These are phyloP conservation scores for Lichenostomus cassidix DNA, from an alignment of 2,113 vertebrate genomes.

Conservation along the genomic window DNA sequence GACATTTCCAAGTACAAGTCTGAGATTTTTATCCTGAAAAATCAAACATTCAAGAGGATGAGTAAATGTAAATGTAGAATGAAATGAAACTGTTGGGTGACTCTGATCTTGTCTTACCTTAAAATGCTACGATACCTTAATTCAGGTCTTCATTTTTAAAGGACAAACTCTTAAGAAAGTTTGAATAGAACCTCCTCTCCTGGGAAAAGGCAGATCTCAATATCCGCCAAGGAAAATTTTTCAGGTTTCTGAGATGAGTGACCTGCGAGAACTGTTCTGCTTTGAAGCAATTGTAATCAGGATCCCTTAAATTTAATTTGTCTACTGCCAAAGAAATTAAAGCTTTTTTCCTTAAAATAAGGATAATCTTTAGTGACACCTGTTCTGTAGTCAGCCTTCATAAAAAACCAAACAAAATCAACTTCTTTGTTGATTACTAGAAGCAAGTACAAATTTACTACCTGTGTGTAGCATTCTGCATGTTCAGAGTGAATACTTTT, in stretches of 20 bases:
- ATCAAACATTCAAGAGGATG: background rate
- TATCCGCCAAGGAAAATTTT: background rate
- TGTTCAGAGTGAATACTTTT: background rate
- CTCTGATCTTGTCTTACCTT: background rate
- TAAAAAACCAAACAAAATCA: background rate
- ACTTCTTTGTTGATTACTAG: background rate
- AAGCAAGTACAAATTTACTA: background rate
- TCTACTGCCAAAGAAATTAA: background rate
- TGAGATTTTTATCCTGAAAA: background rate
- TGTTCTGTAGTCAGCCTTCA: background rate
- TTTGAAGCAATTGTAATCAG: background rate
- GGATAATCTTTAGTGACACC: background rate
- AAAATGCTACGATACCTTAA: background rate
- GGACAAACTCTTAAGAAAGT: background rate
- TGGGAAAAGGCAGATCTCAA: background rate
- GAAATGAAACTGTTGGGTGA: background rate
- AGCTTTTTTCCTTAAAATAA: background rate
- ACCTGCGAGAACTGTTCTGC: background rate
- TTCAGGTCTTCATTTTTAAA: background rate
- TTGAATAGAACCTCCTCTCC: background rate
- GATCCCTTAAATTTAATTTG: background rate
- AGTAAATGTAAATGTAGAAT: background rate
- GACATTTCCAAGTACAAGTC: background rate
- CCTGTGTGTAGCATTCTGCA: background rate
- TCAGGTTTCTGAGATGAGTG: background rate